A percentile compares a stretch with the other conserved stretches of the same genome.
phyloP scores from a whole-genome alignment of 2,888 invertebrate genomes.

The Drosophila putrida region DNA sequence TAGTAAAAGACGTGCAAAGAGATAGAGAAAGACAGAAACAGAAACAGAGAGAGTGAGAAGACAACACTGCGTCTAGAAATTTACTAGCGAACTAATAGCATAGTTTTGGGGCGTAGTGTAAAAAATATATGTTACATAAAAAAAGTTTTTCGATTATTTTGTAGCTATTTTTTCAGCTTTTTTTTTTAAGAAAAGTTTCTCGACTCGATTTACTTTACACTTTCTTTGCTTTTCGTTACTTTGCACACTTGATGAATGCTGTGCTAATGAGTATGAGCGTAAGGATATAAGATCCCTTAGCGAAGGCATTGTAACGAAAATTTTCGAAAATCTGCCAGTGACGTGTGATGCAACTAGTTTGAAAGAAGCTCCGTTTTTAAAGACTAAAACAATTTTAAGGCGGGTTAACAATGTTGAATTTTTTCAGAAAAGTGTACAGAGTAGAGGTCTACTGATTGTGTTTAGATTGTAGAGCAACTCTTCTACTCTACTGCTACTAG shows the following conservation, averaged over 20 bases:
- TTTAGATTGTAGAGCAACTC: too few relatives aligned
- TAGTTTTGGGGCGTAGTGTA: slow-evolving; percentile 31
- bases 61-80: slow-evolving; percentile 14
- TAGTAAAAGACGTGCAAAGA: background rate
- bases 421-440: too few relatives aligned
- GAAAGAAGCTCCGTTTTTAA: slow-evolving; percentile 22
- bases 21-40: background rate
- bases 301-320: slow-evolving; percentile 2
- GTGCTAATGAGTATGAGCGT: slow-evolving; percentile 38
- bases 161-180: slow-evolving; percentile 32
- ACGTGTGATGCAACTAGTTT: slow-evolving; percentile 31
- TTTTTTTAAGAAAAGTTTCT: slow-evolving; percentile 42
- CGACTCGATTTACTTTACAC: slow-evolving; percentile 33
- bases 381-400: slow-evolving; percentile 10
- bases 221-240: slow-evolving; percentile 24
- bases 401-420: too few relatives aligned
- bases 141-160: slow-evolving; percentile 73
- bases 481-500: too few relatives aligned
- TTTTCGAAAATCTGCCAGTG: slow-evolving; percentile 13
- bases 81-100: slow-evolving; percentile 37
- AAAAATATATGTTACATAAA: slow-evolving; percentile 43
- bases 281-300: slow-evolving; percentile 14
- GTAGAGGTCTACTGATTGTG: too few relatives aligned
- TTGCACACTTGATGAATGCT: slow-evolving; percentile 51
- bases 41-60: background rate